Evolutionary conservation across 2,888 invertebrate genomes (phyloP).

Genomic region (Watsonalla binaria): DNA sequence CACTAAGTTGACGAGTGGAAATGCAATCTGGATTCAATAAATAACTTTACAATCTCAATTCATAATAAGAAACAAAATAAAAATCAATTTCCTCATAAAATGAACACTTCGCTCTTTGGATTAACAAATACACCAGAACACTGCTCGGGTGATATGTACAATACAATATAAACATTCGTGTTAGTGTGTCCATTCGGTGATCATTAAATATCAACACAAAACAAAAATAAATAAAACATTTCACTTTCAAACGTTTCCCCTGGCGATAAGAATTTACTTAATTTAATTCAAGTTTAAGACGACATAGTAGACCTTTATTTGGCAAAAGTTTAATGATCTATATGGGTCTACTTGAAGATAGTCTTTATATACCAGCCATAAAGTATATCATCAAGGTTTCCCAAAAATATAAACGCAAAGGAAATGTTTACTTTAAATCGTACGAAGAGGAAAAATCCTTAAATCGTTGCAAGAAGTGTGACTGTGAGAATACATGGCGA

Average conservation of each 20-base stretch:
- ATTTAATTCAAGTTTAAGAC: no score
- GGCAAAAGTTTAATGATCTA: no score
- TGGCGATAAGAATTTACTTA: no score
- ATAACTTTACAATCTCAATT: slow-evolving; percentile 63
- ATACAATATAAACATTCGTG: slow-evolving; percentile 9
- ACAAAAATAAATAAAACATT: no score
- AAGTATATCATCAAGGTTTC: background rate
- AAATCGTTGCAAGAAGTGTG: background rate
- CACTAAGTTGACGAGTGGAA: slow-evolving; percentile 37
- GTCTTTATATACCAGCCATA: background rate
- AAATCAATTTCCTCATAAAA: slow-evolving; percentile 46
- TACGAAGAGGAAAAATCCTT: background rate
- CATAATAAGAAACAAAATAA: slow-evolving; percentile 45
- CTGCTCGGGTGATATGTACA: slow-evolving; percentile 25
- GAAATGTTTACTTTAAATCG: no score
- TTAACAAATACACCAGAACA: slow-evolving; percentile 51
- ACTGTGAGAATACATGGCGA: no score
- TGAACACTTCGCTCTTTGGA: slow-evolving; percentile 77
- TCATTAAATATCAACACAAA: no score
- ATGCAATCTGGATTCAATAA: slow-evolving; percentile 75
- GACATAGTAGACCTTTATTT: no score
- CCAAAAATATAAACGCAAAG: background rate
- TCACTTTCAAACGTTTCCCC: no score
- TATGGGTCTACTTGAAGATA: background rate
- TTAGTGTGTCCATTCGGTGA: background rate